Evolutionary conservation across 2,888 invertebrate genomes (phyloP).

Genomic region (Leptogaster cylindrica): DNA sequence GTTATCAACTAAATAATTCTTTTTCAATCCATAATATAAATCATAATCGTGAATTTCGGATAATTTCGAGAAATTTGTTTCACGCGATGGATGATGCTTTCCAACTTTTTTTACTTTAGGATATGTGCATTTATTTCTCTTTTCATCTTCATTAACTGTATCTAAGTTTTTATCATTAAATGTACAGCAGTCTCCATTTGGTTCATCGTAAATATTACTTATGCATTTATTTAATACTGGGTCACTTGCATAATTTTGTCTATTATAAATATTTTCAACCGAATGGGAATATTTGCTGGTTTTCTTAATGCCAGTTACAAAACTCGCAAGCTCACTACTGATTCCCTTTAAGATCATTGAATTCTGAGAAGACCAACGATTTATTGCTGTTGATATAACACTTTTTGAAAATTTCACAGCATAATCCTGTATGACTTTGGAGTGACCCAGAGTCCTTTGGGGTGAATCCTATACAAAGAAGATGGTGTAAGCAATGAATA

Average conservation of each 20-base stretch:
- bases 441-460: constrained; percentile 59
- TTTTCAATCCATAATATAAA: constrained; percentile 58
- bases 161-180: constrained; percentile 58
- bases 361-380: constrained; percentile 59
- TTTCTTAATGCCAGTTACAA: not conserved
- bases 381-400: constrained; percentile 50
- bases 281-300: not conserved
- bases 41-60: constrained; percentile 61
- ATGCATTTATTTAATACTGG: constrained; percentile 58
- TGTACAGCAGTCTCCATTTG: constrained; percentile 58
- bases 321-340: not conserved
- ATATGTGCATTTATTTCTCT: constrained; percentile 55
- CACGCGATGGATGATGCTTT: constrained; percentile 56
- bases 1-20: constrained; percentile 50
- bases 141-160: constrained; percentile 46
- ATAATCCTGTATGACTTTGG: constrained; percentile 50
- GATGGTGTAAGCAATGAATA: constrained; percentile 26
- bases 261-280: constrained; percentile 50
- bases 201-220: constrained; percentile 62
- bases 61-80: constrained; percentile 54
- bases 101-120: constrained; percentile 59
- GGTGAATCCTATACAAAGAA: constrained; percentile 62
- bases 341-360: constrained; percentile 51
- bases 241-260: constrained; percentile 60
- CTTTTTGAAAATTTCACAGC: constrained; percentile 48